phyloP scores from a whole-genome alignment of 92 coral and sea anemone species.

The Siderastrea siderea region DNA sequence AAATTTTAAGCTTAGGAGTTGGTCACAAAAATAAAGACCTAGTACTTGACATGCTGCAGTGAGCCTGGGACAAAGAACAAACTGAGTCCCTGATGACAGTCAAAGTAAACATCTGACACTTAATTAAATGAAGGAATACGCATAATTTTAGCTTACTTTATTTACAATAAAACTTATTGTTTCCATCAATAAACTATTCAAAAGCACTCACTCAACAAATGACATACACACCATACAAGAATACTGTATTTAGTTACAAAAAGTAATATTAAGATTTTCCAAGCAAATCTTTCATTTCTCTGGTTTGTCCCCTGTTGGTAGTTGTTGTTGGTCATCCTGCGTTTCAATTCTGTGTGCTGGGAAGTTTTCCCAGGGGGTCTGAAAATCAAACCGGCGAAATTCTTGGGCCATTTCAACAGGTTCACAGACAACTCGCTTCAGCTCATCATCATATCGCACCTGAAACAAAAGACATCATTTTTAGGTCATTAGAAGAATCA shows the following conservation, averaged over 20 bases:
- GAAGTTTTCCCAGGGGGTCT: conserved; percentile 97
- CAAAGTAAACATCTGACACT: neutral
- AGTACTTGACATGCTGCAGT: too few relatives aligned
- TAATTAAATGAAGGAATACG: neutral
- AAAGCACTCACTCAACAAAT: neutral
- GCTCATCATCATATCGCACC: conserved; percentile 98
- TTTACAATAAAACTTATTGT: conserved; percentile 5
- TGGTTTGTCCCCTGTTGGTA: conserved; percentile 21
- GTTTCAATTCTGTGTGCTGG: conserved; percentile 79
- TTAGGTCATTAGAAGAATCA: neutral
- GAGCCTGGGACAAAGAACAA: too few relatives aligned
- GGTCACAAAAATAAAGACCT: too few relatives aligned
- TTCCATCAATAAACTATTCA: conserved; percentile 1
- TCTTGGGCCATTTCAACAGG: conserved; percentile 98
- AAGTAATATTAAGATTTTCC: neutral
- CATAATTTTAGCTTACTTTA: neutral
- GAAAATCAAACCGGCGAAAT: conserved; percentile 94
- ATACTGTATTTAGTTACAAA: neutral
- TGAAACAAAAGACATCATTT: conserved; percentile 22
- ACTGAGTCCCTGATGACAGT: too few relatives aligned
- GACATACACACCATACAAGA: neutral
- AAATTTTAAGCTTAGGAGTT: too few relatives aligned
- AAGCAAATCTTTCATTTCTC: neutral
- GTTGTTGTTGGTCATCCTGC: conserved; percentile 25
- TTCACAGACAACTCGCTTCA: conserved; percentile 96